A percentile compares a stretch with the other conserved stretches of the same genome.
phyloP scores from a whole-genome alignment of 1,140 invertebrate species.

The Drosophila bifasciata region DNA sequence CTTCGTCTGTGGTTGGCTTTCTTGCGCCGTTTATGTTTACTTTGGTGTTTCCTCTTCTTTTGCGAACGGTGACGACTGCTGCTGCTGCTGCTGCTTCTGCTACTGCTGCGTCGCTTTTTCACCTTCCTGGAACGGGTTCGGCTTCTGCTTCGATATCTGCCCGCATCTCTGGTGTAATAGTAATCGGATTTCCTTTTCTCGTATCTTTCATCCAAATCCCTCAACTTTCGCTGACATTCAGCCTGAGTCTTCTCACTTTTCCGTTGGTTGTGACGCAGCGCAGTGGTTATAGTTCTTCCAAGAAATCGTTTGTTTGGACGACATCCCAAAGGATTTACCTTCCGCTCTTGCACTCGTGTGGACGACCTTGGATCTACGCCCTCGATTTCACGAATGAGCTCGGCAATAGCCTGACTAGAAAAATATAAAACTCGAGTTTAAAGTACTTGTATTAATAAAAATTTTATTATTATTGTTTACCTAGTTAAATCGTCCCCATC shows the following conservation, averaged over 20 bases:
- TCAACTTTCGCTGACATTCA: conserved; percentile 43
- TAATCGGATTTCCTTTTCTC: conserved; percentile 32
- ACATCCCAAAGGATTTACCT: conserved; percentile 76
- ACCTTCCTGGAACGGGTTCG: conserved; percentile 21
- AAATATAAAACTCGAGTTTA: too few species aligned
- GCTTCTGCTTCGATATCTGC: background rate
- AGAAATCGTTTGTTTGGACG: conserved; percentile 71
- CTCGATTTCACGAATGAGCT: conserved; percentile 56
- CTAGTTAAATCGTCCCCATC: too few species aligned
- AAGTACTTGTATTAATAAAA: too few species aligned
- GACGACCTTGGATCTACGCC: background rate
- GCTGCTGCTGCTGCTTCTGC: conserved; percentile 12
- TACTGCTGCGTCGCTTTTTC: conserved; percentile 7
- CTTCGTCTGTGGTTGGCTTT: conserved; percentile 21
- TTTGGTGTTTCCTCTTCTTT: conserved; percentile 38
- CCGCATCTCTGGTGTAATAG: conserved; percentile 29
- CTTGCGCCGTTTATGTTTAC: conserved; percentile 34
- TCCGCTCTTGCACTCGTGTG: conserved; percentile 52
- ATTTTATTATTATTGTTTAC: too few species aligned
- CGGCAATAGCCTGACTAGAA: conserved; percentile 55
- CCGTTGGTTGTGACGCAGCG: conserved; percentile 54
- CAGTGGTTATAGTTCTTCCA: conserved; percentile 57
- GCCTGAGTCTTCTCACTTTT: conserved; percentile 33
- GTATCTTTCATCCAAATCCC: conserved; percentile 50
- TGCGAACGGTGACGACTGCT: conserved; percentile 13